Evolutionary conservation across 2,113 vertebrate genomes (phyloP), one percentile per base, ranked within the genome.

Genomic region (Leucosticte australis): DNA sequence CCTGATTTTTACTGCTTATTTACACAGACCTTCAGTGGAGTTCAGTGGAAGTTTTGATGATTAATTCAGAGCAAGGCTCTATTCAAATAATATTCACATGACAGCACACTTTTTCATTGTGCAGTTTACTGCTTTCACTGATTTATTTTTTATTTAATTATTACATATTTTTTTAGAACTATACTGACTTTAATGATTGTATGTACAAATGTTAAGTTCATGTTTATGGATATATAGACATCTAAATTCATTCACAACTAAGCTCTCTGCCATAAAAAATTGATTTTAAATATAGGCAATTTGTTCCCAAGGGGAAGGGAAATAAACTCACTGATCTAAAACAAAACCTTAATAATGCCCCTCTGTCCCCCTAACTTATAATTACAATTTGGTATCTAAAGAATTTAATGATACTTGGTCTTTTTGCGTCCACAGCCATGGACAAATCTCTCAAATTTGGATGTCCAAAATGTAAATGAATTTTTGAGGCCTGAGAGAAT

Each of bases 271-370:
- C 13, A 46, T 37, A 74, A 55, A 57, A 78, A 39, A 59, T 92
- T 92, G 14, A 27, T 91, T 89, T 76, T 88, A 86, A 79, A 60
- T 59, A 53, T 59, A 74, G 65, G 16, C 31, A 44, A 83, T 41
- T 87, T 83, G 6, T 46, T 65, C 77, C 26, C 13, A 62, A 59
- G 56, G 21, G 65, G 82, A 94, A 59, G 7, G 9, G 62, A 79
- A 86, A 94, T 55, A 85, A 89, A 3, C 5, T 1, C 26, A 90
- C 35, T 78, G 16, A 70, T 41, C 63, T 65, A 80, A 90, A 74
- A 28, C 33, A 46, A 78, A 3, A 0, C 6, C 10, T 21, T 12
- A 55, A 31, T 59, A 68, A 81, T 0, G 1, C 1, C 9, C 2
- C 10, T 84, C 27, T 82, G 16, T 84, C 6, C 31, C 9, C 10